Evolutionary conservation across 2,113 vertebrate genomes (phyloP).

Genomic region (Panthera uncia): DNA sequence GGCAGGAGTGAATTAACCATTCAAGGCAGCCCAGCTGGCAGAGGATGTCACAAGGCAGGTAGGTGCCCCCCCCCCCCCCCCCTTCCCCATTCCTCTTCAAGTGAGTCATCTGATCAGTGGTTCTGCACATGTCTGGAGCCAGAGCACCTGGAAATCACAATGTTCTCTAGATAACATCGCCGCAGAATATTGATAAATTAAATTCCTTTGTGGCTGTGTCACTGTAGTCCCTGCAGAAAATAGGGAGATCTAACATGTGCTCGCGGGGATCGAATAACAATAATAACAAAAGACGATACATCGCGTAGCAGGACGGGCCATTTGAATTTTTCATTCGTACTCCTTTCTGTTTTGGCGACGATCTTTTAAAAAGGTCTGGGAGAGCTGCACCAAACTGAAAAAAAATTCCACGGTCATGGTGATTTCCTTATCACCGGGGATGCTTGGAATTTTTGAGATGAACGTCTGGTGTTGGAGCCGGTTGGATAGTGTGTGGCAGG

Average conservation of each 20-base stretch:
- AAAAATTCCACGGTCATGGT: not conserved
- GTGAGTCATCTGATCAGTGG: not conserved
- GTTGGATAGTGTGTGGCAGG: not conserved
- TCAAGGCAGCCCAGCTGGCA: not conserved
- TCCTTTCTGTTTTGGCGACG: not conserved
- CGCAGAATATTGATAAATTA: not conserved
- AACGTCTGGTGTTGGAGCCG: not conserved
- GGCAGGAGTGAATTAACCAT: not conserved
- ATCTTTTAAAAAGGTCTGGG: not conserved
- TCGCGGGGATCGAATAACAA: accelerated
- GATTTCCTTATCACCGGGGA: not conserved
- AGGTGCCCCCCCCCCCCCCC: too few species aligned
- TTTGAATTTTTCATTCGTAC: not conserved
- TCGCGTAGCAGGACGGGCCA: accelerated
- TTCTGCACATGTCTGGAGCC: not conserved
- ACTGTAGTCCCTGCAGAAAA: not conserved
- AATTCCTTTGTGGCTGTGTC: not conserved
- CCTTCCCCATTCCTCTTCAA: not conserved
- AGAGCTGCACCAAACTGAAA: not conserved
- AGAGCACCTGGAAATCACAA: not conserved
- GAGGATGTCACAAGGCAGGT: not conserved
- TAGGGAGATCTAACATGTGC: not conserved
- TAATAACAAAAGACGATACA: not conserved
- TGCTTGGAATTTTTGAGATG: not conserved
- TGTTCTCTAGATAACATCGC: conserved; percentile 38